A percentile compares a stretch with the other conserved stretches of the same genome.
Evolutionary conservation across 2,888 invertebrate genomes (phyloP).

Genomic region (Brenthis daphne): DNA sequence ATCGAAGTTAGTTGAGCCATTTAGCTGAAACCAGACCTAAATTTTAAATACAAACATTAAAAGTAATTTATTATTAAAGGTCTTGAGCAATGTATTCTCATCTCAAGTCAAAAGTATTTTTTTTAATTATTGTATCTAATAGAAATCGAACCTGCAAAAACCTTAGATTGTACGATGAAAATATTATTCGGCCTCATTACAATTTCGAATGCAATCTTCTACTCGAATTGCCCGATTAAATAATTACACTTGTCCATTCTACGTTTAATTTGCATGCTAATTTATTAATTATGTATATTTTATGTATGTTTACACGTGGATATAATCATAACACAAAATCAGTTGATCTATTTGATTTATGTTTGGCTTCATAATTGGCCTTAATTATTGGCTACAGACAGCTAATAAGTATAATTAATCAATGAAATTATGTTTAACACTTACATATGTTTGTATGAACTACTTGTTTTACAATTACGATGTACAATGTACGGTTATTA

Average conservation of each 20-base stretch:
- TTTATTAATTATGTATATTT: constrained; percentile 8
- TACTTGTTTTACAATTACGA: no score
- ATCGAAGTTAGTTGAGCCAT: no score
- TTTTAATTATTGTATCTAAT: no score
- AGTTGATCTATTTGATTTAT: constrained; percentile 9
- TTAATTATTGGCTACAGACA: neutral
- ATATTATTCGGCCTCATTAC: no score
- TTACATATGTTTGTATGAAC: neutral
- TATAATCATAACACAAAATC: constrained; percentile 2
- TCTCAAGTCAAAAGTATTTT: no score
- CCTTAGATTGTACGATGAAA: no score
- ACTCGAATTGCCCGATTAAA: neutral
- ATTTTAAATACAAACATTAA: no score
- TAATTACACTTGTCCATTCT: neutral
- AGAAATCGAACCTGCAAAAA: no score
- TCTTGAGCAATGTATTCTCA: no score
- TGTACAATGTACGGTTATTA: no score
- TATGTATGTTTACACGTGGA: neutral
- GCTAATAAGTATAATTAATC: neutral
- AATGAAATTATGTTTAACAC: neutral
- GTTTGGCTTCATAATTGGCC: constrained; percentile 9
- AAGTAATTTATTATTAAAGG: no score
- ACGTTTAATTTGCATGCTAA: neutral
- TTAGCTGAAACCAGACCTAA: no score
- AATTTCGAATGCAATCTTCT: constrained; percentile 32